Conservation (phyloP, 2,797 vertebrate genomes). For the Chromis chromis region DNA sequence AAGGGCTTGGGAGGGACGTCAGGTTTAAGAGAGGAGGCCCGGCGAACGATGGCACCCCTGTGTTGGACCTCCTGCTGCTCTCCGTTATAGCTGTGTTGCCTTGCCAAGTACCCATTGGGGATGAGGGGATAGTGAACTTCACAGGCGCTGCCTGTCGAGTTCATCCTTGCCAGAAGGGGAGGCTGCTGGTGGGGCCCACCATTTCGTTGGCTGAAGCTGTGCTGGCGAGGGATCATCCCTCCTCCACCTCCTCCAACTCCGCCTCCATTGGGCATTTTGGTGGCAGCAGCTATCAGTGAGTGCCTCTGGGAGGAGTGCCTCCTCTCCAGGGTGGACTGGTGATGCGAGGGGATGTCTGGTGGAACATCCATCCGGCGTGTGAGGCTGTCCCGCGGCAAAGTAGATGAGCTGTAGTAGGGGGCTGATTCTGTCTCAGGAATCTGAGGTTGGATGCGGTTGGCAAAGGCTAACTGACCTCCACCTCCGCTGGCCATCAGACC, state of each 20-base stretch:
- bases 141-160: slow-evolving; percentile 85
- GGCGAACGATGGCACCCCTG: slow-evolving; percentile 86
- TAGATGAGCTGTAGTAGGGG: slow-evolving; percentile 88
- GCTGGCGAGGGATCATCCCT: slow-evolving; percentile 84
- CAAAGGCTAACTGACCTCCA: slow-evolving; percentile 77
- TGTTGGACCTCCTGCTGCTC: slow-evolving; percentile 84
- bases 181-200: slow-evolving; percentile 83
- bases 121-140: slow-evolving; percentile 87
- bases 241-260: slow-evolving; percentile 66
- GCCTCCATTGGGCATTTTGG: slow-evolving; percentile 81
- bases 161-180: slow-evolving; percentile 88
- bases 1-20: slow-evolving; percentile 85
- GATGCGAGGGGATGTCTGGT: slow-evolving; percentile 85
- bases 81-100: slow-evolving; percentile 87
- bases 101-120: slow-evolving; percentile 84
- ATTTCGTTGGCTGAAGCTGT: slow-evolving; percentile 86
- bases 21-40: slow-evolving; percentile 87
- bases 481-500: slow-evolving; percentile 79
- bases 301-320: slow-evolving; percentile 86
- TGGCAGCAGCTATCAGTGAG: slow-evolving; percentile 83
- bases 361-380: slow-evolving; percentile 91
- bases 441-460: slow-evolving; percentile 87
- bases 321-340: slow-evolving; percentile 86
- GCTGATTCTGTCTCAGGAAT: slow-evolving; percentile 86
- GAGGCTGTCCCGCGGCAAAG: slow-evolving; percentile 87